phyloP scores from a whole-genome alignment of 2,113 vertebrate genomes.

The Hemiscyllium ocellatum region DNA sequence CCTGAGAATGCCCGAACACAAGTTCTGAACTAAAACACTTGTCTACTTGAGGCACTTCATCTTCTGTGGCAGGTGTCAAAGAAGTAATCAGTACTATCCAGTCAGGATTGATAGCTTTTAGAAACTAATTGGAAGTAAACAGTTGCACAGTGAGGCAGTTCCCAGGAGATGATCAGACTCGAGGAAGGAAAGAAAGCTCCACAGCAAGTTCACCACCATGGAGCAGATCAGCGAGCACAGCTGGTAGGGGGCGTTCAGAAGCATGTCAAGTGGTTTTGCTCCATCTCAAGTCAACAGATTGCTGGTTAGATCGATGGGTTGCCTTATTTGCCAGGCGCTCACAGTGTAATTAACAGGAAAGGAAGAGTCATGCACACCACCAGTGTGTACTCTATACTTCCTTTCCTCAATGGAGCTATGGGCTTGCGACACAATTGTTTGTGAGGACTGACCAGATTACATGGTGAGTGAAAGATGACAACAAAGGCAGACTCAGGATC shows the following conservation, averaged over 20 bases:
- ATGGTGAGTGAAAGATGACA: conserved; percentile 67
- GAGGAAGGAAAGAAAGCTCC: neutral
- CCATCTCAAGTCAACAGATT: conserved; percentile 48
- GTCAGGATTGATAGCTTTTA: conserved; percentile 21
- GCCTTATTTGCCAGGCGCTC: conserved; percentile 52
- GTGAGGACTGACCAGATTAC: conserved; percentile 71
- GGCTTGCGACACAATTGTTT: conserved; percentile 56
- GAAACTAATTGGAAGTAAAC: conserved; percentile 15
- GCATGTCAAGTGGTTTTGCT: conserved; percentile 45
- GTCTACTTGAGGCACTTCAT: neutral
- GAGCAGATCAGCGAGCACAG: conserved; percentile 41
- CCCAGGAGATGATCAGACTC: neutral
- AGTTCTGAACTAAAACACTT: neutral
- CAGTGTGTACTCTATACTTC: conserved; percentile 43
- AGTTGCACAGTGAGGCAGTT: neutral
- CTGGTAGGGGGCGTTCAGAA: conserved; percentile 41
- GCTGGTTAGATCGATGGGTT: conserved; percentile 52
- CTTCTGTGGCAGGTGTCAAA: conserved; percentile 9
- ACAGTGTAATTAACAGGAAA: conserved; percentile 45
- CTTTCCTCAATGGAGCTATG: conserved; percentile 54
- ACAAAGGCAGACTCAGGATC: conserved; percentile 66
- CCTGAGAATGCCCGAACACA: neutral
- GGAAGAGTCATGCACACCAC: conserved; percentile 48
- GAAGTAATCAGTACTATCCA: neutral
- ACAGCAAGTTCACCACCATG: conserved; percentile 33